phyloP scores from a whole-genome alignment of 1,140 invertebrate genomes.

The Ceratosolen fusciceps region DNA sequence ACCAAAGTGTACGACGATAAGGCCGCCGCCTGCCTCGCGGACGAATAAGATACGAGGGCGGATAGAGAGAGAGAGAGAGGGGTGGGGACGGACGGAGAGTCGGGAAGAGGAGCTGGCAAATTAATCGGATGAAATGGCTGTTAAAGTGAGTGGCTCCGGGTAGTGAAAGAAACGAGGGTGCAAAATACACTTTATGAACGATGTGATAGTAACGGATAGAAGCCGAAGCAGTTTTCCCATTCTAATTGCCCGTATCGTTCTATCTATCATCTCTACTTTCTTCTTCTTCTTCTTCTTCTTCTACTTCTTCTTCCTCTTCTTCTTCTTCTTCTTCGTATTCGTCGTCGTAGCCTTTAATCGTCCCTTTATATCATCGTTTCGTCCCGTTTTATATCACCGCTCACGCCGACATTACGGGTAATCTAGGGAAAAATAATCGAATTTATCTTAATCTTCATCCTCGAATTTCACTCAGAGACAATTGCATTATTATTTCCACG shows the following conservation, averaged over 20 bases:
- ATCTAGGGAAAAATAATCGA: too few species aligned
- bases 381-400: too few species aligned
- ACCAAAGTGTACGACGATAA: neutral
- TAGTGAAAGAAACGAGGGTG: slow-evolving; percentile 41
- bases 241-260: slow-evolving; percentile 41
- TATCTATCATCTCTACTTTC: neutral
- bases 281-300: neutral
- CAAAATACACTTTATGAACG: slow-evolving; percentile 45
- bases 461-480: too few species aligned
- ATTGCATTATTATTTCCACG: too few species aligned
- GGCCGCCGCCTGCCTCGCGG: too few species aligned
- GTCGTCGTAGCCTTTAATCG: too few species aligned
- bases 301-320: neutral
- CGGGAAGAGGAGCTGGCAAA: slow-evolving; percentile 10
- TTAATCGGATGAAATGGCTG: slow-evolving; percentile 41
- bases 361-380: too few species aligned
- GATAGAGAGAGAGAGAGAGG: neutral
- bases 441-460: too few species aligned
- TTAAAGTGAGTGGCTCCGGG: slow-evolving; percentile 49
- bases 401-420: too few species aligned
- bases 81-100: neutral
- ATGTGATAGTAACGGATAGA: slow-evolving; percentile 40
- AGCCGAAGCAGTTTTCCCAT: neutral
- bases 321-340: too few species aligned
- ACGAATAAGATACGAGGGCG: slow-evolving; percentile 1